phyloP scores from a whole-genome alignment of 2,888 invertebrate genomes.

The Craniophora ligustri region DNA sequence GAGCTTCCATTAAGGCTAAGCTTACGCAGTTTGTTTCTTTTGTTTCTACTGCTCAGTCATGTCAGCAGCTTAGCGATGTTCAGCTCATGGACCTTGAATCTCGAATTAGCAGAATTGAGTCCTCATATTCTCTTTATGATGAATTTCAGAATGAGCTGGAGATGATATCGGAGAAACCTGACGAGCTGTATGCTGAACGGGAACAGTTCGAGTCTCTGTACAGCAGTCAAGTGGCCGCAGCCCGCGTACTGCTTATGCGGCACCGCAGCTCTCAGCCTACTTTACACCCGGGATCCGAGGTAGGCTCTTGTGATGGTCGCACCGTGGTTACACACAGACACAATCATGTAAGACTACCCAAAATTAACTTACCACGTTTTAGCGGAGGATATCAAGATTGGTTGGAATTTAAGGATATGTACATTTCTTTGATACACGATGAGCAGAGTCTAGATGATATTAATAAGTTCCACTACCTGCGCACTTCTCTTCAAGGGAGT shows the following conservation, averaged over 20 bases:
- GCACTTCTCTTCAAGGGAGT: background rate
- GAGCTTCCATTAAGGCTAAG: background rate
- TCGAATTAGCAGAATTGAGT: background rate
- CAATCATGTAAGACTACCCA: background rate
- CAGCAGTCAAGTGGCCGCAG: background rate
- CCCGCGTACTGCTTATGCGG: background rate
- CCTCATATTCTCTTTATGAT: background rate
- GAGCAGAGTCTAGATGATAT: background rate
- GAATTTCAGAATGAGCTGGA: conserved; percentile 3
- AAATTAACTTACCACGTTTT: conserved; percentile 1
- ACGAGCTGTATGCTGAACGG: background rate
- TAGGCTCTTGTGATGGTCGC: background rate
- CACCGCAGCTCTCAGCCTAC: background rate
- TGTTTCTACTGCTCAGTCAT: background rate
- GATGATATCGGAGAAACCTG: background rate
- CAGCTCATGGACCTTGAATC: background rate
- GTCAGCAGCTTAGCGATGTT: background rate
- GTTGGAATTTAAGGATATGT: conserved; percentile 3
- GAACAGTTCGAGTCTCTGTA: background rate
- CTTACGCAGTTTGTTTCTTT: background rate
- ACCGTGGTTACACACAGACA: conserved; percentile 2
- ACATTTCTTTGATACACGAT: background rate
- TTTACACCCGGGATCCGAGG: background rate
- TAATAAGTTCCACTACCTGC: background rate
- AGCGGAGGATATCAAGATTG: background rate